These are phyloP conservation scores for Eumerus sabulonum DNA, from an alignment of 2,888 invertebrate genomes.

Conservation along the genomic window DNA sequence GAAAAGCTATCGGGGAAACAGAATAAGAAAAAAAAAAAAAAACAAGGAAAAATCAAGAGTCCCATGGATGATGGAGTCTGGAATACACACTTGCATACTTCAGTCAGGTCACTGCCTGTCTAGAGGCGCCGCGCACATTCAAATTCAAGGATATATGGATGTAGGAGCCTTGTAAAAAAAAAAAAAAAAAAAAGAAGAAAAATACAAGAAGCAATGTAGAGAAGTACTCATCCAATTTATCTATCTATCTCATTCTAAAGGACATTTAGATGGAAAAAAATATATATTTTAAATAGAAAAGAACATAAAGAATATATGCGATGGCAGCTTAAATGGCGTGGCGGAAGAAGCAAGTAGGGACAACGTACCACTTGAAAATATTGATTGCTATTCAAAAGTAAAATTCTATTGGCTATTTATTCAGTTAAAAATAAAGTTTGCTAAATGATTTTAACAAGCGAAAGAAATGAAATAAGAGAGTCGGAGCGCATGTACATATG, in stretches of 20 bases:
- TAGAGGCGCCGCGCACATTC: constrained; percentile 69
- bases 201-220: constrained; percentile 41
- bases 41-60: constrained; percentile 58
- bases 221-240: constrained; percentile 33
- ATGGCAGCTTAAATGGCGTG: constrained; percentile 13
- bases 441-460: no score
- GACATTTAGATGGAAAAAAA: constrained; percentile 32
- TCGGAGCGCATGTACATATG: no score
- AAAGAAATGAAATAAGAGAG: no score
- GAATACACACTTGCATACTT: constrained; percentile 69
- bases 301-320: constrained; percentile 10
- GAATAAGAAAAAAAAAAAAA: constrained; percentile 30
- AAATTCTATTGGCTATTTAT: no score
- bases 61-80: constrained; percentile 68
- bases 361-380: not conserved
- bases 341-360: constrained; percentile 2
- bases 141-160: constrained; percentile 69
- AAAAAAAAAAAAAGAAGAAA: constrained; percentile 18
- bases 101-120: constrained; percentile 69
- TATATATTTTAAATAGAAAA: constrained; percentile 1
- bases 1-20: constrained; percentile 65
- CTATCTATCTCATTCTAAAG: constrained; percentile 55
- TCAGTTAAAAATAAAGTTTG: no score
- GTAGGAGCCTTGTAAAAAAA: constrained; percentile 64
- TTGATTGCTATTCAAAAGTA: constrained; percentile 11